These are phyloP conservation scores for Micrasema minimum DNA, from an alignment of 1,140 invertebrate genomes.

Conservation along the genomic window DNA sequence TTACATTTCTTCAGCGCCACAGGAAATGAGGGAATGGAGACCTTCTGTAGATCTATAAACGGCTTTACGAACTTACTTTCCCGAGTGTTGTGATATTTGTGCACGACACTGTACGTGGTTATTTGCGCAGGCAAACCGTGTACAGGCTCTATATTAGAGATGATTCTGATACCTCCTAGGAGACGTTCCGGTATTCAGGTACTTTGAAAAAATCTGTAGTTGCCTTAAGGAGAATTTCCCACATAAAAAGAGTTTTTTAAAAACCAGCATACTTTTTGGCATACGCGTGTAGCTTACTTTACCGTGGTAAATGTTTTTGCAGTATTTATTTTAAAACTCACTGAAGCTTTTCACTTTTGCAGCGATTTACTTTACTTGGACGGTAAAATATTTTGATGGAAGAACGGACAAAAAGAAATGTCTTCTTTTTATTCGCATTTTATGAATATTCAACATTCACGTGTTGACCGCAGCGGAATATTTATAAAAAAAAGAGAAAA, in stretches of 20 bases:
- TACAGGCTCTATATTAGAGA: conserved; percentile 23
- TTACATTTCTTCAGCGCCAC: conserved; percentile 25
- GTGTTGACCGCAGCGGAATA: too few species aligned
- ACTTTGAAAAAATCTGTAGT: not conserved
- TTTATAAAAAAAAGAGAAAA: too few species aligned
- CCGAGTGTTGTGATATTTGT: conserved; percentile 27
- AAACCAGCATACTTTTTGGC: not conserved
- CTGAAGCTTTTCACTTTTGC: too few species aligned
- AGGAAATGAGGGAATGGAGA: conserved; percentile 29
- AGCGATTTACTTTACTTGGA: too few species aligned
- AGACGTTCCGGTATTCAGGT: not conserved
- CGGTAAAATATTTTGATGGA: too few species aligned
- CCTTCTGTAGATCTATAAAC: conserved; percentile 22
- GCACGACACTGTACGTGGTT: conserved; percentile 33
- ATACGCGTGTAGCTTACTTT: not conserved
- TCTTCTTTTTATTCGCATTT: too few species aligned
- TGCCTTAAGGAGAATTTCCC: not conserved
- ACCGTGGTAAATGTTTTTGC: not conserved
- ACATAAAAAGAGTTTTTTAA: not conserved
- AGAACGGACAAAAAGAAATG: too few species aligned
- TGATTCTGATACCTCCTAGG: not conserved
- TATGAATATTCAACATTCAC: too few species aligned
- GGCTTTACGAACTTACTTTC: conserved; percentile 21
- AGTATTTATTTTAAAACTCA: not conserved
- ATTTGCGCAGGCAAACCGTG: conserved; percentile 23